Percentiles rank a stretch among this genome's conserved stretches.
phyloP scores from a whole-genome alignment of 2,888 invertebrate genomes.

The Dione vanillae region DNA sequence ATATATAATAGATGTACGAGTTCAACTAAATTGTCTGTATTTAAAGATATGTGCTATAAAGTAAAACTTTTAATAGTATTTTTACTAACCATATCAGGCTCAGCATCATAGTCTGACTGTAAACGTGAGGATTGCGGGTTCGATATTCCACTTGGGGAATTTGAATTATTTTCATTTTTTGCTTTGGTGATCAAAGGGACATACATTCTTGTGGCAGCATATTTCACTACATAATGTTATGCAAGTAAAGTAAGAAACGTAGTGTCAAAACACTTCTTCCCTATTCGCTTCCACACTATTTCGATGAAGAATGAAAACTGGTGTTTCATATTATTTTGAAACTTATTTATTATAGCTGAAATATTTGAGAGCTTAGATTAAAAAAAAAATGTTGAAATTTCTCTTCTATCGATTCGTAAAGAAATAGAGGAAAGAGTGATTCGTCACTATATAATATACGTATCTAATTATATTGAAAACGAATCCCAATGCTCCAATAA shows the following conservation, averaged over 20 bases:
- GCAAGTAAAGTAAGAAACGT: no score
- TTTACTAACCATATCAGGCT: not conserved
- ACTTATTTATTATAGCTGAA: no score
- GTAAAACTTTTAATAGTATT: not conserved
- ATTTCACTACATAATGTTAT: no score
- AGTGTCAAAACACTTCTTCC: no score
- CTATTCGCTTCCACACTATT: no score
- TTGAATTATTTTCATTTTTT: not conserved
- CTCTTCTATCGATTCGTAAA: no score
- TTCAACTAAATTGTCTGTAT: not conserved
- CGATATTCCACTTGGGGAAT: not conserved
- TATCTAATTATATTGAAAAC: not conserved
- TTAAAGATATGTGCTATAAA: not conserved
- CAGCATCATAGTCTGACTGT: not conserved
- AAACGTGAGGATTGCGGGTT: not conserved
- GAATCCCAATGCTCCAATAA: conserved; percentile 6
- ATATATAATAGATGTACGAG: conserved; percentile 24
- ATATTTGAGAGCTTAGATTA: no score
- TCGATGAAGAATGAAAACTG: no score
- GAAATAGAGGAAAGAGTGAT: not conserved
- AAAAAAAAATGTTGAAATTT: no score
- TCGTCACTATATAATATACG: not conserved
- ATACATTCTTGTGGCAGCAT: no score
- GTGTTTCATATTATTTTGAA: no score
- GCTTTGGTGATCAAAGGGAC: not conserved